These are phyloP conservation scores for Epistrophella euchroma DNA, from an alignment of 2,888 invertebrate genomes.

Conservation along the genomic window DNA sequence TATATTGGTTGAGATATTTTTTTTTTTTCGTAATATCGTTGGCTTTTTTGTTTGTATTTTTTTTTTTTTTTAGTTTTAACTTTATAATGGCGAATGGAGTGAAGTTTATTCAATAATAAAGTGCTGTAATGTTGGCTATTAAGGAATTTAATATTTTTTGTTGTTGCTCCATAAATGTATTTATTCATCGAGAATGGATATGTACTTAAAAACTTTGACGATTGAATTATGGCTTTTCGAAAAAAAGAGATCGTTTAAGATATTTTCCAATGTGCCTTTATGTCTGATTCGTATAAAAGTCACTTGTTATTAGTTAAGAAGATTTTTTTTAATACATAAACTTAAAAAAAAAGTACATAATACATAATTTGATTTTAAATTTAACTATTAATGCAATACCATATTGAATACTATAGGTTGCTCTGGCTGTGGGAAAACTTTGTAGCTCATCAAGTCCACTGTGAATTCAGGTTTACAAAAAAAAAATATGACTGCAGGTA, in stretches of 20 bases:
- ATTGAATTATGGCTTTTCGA: conserved; percentile 30
- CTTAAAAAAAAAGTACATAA: background rate
- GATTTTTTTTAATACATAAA: conserved; percentile 1
- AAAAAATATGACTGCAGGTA: background rate
- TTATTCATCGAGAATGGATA: conserved; percentile 43
- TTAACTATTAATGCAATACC: background rate
- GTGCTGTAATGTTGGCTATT: conserved; percentile 45
- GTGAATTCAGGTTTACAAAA: background rate
- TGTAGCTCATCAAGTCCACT: background rate
- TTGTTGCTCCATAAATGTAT: conserved; percentile 19
- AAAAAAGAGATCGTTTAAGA: conserved; percentile 30
- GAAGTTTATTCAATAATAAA: conserved; percentile 62
- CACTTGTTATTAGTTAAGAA: background rate
- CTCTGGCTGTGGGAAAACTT: background rate
- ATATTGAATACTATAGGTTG: background rate
- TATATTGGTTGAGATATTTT: conserved; percentile 32
- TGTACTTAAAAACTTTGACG: conserved; percentile 41
- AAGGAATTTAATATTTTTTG: conserved; percentile 35
- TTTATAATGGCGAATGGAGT: conserved; percentile 62
- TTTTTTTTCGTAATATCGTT: conserved; percentile 3
- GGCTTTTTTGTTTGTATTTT: conserved; percentile 14
- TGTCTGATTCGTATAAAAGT: background rate
- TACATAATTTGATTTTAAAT: too few species aligned
- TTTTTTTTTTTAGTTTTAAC: conserved; percentile 36
- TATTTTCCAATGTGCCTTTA: conserved; percentile 1